Evolutionary conservation across 2,888 invertebrate genomes (phyloP).

Genomic region (Brachylomia viminalis): DNA sequence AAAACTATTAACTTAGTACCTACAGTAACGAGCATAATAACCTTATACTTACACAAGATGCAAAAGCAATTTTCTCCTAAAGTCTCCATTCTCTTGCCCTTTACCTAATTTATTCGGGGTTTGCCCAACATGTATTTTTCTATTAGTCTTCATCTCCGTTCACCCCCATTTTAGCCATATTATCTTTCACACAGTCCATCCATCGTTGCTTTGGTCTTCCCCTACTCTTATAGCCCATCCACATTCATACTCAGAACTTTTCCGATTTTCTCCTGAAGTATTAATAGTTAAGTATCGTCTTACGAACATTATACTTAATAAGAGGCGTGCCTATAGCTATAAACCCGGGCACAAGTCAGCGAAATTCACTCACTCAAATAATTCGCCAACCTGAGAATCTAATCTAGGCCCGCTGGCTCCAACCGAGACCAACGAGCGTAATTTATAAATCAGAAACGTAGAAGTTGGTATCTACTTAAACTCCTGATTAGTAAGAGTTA

Average conservation of each 20-base stretch:
- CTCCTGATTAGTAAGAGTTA: neutral
- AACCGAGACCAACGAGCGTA: neutral
- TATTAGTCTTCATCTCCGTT: too few relatives aligned
- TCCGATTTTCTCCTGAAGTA: neutral
- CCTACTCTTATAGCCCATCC: neutral
- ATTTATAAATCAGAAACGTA: neutral
- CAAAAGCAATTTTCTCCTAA: neutral
- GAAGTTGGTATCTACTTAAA: neutral
- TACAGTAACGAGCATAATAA: neutral
- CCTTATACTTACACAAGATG: neutral
- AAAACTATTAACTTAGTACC: neutral
- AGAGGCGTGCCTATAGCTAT: neutral
- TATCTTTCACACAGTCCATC: neutral
- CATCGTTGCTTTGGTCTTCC: neutral
- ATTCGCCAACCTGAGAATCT: neutral
- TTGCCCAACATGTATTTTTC: too few relatives aligned
- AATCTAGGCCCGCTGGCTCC: neutral
- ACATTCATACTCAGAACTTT: neutral
- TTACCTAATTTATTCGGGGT: too few relatives aligned
- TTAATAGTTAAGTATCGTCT: neutral
- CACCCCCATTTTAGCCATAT: neutral
- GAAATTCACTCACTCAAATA: neutral
- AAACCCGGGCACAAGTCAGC: neutral
- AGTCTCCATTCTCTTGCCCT: too few relatives aligned
- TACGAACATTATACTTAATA: neutral